phyloP scores from a whole-genome alignment of 1,140 invertebrate species.

The Trissolcus basalis region DNA sequence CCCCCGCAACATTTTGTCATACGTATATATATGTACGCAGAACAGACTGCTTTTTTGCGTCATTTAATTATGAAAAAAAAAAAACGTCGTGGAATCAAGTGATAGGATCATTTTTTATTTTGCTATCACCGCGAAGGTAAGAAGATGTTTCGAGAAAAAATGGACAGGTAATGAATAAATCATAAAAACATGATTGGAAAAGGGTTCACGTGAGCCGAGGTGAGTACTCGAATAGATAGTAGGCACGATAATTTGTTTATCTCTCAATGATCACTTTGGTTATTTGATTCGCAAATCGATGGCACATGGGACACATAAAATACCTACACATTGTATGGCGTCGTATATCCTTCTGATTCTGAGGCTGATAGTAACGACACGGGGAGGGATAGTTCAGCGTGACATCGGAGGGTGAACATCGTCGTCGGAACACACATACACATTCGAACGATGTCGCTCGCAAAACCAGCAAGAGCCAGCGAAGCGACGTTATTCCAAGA shows the following conservation, averaged over 20 bases:
- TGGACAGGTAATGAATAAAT: conserved; percentile 16
- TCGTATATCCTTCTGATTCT: conserved; percentile 49
- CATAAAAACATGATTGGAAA: conserved; percentile 10
- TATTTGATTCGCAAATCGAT: conserved; percentile 43
- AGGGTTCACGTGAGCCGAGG: not conserved
- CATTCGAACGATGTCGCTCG: conserved; percentile 43
- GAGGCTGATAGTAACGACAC: conserved; percentile 50
- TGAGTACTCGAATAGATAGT: conserved; percentile 31
- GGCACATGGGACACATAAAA: conserved; percentile 30
- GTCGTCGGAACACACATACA: conserved; percentile 46
- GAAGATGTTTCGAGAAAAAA: no score
- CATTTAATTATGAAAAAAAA: no score
- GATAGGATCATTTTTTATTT: no score
- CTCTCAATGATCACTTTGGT: conserved; percentile 41
- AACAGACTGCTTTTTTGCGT: no score
- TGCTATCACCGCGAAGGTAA: no score
- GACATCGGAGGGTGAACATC: conserved; percentile 57
- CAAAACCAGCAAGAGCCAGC: conserved; percentile 61
- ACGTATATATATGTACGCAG: no score
- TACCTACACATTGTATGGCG: conserved; percentile 24
- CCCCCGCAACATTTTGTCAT: not conserved
- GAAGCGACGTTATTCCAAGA: conserved; percentile 64
- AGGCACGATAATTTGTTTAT: conserved; percentile 45
- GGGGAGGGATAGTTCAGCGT: conserved; percentile 44
- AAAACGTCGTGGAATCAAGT: no score